Evolutionary conservation across 2,888 invertebrate genomes (phyloP).

Genomic region (Tenthredo scrophulariae): DNA sequence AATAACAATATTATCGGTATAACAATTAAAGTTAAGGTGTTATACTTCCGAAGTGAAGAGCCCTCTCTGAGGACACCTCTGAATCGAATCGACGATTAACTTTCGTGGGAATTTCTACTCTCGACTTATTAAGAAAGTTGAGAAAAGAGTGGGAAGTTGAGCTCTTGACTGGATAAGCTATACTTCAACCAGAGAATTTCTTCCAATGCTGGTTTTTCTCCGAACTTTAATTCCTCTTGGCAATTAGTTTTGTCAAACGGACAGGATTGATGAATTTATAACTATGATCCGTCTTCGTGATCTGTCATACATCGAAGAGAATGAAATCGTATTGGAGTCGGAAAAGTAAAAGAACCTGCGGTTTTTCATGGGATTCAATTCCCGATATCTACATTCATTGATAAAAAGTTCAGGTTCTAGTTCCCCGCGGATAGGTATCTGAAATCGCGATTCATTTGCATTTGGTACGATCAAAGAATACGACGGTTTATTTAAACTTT

Average conservation of each 20-base stretch:
- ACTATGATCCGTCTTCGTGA: not conserved
- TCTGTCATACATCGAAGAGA: not conserved
- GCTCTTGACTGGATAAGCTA: constrained; percentile 6
- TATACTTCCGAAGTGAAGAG: not conserved
- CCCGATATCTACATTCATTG: not conserved
- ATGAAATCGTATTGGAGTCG: not conserved
- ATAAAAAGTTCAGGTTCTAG: constrained; percentile 6
- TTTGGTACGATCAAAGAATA: constrained; percentile 29
- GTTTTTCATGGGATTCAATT: constrained; percentile 13
- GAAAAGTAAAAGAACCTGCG: not conserved
- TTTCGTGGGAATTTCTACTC: constrained; percentile 6
- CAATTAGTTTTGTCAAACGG: constrained; percentile 7
- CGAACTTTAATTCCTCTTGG: not conserved
- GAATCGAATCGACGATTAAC: constrained; percentile 16
- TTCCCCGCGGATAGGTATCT: not conserved
- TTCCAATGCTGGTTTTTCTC: not conserved
- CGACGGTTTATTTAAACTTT: constrained; percentile 44
- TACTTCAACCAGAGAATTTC: not conserved
- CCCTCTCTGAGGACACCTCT: constrained; percentile 16
- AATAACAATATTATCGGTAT: not conserved
- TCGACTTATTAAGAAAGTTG: constrained; percentile 22
- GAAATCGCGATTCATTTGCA: constrained; percentile 2
- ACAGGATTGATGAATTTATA: not conserved
- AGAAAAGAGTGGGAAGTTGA: not conserved
- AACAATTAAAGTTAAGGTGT: not conserved